Evolutionary conservation across 2,888 invertebrate genomes (phyloP).

Genomic region (Hoplodrina blanda): DNA sequence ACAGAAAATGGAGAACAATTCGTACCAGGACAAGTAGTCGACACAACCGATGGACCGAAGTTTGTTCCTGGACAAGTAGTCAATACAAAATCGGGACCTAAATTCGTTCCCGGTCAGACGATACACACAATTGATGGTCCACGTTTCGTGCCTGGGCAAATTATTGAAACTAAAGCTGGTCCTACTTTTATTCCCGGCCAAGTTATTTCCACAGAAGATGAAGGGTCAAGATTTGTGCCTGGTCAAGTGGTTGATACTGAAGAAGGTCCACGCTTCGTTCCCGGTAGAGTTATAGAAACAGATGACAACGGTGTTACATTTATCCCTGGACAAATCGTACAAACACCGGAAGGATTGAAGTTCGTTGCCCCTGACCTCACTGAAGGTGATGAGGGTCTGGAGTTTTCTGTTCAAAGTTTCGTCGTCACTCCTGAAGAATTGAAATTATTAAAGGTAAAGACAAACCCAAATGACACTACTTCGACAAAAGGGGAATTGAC

Average conservation of each 20-base stretch:
- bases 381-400: slow-evolving; percentile 92
- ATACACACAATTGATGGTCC: slow-evolving; percentile 93
- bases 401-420: slow-evolving; percentile 94
- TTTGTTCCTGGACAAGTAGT: slow-evolving; percentile 95
- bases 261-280: slow-evolving; percentile 93
- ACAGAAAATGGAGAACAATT: slow-evolving; percentile 93
- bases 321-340: slow-evolving; percentile 94
- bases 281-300: slow-evolving; percentile 93
- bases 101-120: slow-evolving; percentile 93
- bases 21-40: slow-evolving; percentile 93
- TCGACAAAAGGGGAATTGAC: slow-evolving; percentile 91
- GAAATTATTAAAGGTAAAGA: slow-evolving; percentile 87
- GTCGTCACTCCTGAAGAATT: slow-evolving; percentile 89
- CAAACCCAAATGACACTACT: slow-evolving; percentile 87
- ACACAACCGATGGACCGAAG: slow-evolving; percentile 92
- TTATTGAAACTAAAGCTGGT: slow-evolving; percentile 93
- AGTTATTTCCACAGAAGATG: slow-evolving; percentile 92
- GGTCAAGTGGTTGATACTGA: slow-evolving; percentile 94
- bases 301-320: slow-evolving; percentile 93
- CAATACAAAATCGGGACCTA: slow-evolving; percentile 92
- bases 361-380: slow-evolving; percentile 93
- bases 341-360: slow-evolving; percentile 93
- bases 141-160: slow-evolving; percentile 95
- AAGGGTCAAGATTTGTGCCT: slow-evolving; percentile 91
- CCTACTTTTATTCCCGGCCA: slow-evolving; percentile 95